Evolutionary conservation across 2,888 invertebrate species (phyloP).

Genomic region (Dascillus cervinus): DNA sequence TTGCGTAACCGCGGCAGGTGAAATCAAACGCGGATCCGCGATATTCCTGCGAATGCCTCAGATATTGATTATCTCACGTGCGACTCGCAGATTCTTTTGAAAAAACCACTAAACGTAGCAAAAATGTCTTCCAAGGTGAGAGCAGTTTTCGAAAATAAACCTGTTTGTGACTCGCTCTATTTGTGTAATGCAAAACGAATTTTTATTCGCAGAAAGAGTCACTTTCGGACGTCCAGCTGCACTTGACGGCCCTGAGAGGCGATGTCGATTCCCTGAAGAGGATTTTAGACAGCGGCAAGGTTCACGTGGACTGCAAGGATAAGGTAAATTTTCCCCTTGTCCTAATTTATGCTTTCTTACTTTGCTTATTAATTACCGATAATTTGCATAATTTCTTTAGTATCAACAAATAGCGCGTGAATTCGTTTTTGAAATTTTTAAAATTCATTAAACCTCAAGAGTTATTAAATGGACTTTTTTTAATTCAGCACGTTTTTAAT

Average conservation of each 20-base stretch:
- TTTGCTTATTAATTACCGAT: too few species aligned
- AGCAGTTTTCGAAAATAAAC: not conserved
- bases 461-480: too few species aligned
- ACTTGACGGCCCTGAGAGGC: constrained; percentile 82
- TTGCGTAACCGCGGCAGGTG: constrained; percentile 25
- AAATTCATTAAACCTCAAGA: too few species aligned
- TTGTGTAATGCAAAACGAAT: constrained; percentile 1
- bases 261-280: constrained; percentile 68
- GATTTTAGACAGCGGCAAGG: constrained; percentile 85
- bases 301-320: constrained; percentile 91
- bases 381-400: too few species aligned
- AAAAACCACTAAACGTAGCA: too few species aligned
- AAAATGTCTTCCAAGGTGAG: constrained; percentile 11
- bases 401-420: too few species aligned
- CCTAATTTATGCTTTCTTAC: too few species aligned
- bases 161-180: not conserved
- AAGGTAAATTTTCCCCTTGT: too few species aligned
- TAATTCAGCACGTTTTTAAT: constrained; percentile 9
- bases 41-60: not conserved
- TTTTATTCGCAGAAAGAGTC: constrained; percentile 72
- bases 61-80: too few species aligned
- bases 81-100: not conserved
- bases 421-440: too few species aligned
- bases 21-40: constrained; percentile 6
- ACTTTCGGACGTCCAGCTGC: constrained; percentile 85